A percentile compares a stretch with the other conserved stretches of the same genome.
Conservation (phyloP, 2,888 invertebrate genomes). For the Idaea aversata region DNA sequence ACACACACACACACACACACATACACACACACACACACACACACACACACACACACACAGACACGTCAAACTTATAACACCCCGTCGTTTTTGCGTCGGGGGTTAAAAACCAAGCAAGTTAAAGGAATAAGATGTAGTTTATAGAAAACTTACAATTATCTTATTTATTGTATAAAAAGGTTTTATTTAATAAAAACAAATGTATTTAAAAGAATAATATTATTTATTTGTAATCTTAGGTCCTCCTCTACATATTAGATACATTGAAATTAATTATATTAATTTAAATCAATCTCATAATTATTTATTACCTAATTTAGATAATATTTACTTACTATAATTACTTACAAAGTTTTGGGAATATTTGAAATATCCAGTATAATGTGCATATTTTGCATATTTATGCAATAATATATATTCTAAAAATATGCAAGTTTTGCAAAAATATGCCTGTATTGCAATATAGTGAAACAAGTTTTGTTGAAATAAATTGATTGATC, state of each 20-base stretch:
- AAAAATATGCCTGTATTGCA: not conserved
- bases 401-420: too few species aligned
- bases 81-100: too few species aligned
- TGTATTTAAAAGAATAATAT: slow-evolving; percentile 1
- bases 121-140: slow-evolving; percentile 38
- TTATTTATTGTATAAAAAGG: not conserved
- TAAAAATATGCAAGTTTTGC: not conserved
- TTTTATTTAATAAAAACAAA: slow-evolving; percentile 5
- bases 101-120: slow-evolving; percentile 49
- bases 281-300: not conserved
- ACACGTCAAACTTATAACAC: too few species aligned
- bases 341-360: not conserved
- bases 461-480: too few species aligned
- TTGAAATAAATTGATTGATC: too few species aligned
- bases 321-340: not conserved
- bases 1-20: too few species aligned
- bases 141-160: slow-evolving; percentile 18
- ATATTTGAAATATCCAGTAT: not conserved
- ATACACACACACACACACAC: too few species aligned
- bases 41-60: too few species aligned
- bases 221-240: slow-evolving; percentile 39
- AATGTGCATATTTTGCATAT: too few species aligned
- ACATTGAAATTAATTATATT: not conserved
- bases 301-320: not conserved
- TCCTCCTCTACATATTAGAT: slow-evolving; percentile 34